These are phyloP conservation scores for Oligia fasciuncula DNA, from an alignment of 2,888 invertebrate genomes.

Conservation along the genomic window DNA sequence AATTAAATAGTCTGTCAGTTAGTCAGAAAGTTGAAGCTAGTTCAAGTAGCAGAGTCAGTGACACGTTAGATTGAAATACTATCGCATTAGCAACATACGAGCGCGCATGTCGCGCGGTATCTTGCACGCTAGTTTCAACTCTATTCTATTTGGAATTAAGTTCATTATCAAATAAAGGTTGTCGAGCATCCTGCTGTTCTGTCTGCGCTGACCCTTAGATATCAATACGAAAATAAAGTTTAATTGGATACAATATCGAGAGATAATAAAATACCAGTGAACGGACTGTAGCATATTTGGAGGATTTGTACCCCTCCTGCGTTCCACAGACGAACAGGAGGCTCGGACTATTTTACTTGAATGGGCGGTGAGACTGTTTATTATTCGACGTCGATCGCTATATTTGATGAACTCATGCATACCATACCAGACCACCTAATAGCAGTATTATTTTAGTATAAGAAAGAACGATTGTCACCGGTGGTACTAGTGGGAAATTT, in stretches of 20 bases:
- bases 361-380: neutral
- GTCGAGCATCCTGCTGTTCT: neutral
- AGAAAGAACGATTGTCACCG: neutral
- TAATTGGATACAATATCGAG: neutral
- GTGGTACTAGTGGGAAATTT: too few relatives aligned
- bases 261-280: neutral
- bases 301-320: neutral
- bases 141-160: neutral
- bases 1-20: too few relatives aligned
- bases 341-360: neutral
- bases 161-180: neutral
- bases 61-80: too few relatives aligned
- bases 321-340: neutral
- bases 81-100: neutral
- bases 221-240: neutral
- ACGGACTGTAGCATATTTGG: neutral
- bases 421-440: neutral
- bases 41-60: too few relatives aligned
- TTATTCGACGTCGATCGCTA: neutral
- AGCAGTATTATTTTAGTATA: neutral
- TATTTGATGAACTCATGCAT: neutral
- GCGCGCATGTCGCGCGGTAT: neutral
- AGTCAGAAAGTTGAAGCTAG: too few relatives aligned
- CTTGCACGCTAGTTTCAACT: neutral
- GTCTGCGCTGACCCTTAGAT: neutral